Conservation (phyloP, 2,113 vertebrate genomes). For the Paedocypris sp. region DNA sequence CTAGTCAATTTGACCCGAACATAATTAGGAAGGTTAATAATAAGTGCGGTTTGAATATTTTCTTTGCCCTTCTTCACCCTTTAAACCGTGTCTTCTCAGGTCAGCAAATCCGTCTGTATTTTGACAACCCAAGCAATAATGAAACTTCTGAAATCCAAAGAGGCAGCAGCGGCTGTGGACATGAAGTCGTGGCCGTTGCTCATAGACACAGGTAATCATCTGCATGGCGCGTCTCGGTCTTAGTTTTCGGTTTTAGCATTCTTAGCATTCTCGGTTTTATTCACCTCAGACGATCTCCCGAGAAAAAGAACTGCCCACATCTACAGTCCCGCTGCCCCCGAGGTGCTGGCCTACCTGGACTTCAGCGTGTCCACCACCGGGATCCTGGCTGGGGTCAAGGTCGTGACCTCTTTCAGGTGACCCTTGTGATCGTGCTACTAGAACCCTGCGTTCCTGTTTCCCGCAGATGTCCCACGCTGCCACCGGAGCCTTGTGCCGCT, state of each 20-base stretch:
- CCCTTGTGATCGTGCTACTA: no score
- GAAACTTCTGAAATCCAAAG: slow-evolving; percentile 90
- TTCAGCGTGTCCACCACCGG: slow-evolving; percentile 96
- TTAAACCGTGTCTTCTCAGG: no score
- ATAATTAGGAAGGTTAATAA: no score
- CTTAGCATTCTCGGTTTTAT: neutral
- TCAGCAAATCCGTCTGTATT: slow-evolving; percentile 90
- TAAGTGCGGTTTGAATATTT: no score
- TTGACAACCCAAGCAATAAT: slow-evolving; percentile 89
- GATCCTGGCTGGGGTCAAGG: slow-evolving; percentile 92
- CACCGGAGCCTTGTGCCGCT: slow-evolving; percentile 93
- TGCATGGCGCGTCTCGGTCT: no score
- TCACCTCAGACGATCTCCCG: slow-evolving; percentile 77
- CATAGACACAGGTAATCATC: slow-evolving; percentile 78
- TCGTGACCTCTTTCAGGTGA: no score
- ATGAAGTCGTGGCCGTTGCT: slow-evolving; percentile 86
- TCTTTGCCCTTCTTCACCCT: no score
- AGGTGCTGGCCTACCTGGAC: slow-evolving; percentile 87
- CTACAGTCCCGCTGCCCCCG: slow-evolving; percentile 81
- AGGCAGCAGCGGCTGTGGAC: slow-evolving; percentile 82
- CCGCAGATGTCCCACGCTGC: slow-evolving; percentile 88
- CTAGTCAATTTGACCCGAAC: no score
- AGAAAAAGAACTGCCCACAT: slow-evolving; percentile 76
- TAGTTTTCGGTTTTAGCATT: no score
- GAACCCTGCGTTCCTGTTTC: neutral